A percentile compares a stretch with the other conserved stretches of the same genome.
Conservation (phyloP, 2,113 vertebrate genomes). For the Todiramphus chloris region DNA sequence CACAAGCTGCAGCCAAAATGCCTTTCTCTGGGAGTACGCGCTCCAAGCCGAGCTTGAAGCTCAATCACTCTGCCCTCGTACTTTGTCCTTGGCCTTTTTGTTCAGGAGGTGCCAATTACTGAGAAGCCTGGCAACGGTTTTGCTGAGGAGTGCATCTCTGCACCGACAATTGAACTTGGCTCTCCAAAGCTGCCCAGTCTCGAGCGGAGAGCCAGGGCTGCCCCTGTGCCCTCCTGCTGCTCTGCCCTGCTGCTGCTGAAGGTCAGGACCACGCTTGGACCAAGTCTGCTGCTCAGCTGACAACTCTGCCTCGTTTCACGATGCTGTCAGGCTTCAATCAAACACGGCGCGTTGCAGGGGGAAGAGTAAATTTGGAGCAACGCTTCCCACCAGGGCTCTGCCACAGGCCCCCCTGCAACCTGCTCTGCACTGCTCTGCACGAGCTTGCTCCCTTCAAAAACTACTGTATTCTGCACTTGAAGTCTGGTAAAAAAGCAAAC, state of each 20-base stretch:
- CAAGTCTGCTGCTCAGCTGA: not conserved
- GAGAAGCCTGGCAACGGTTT: not conserved
- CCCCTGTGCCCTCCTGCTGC: not conserved
- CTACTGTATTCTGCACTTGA: not conserved
- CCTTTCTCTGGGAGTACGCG: not conserved
- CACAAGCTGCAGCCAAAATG: not conserved
- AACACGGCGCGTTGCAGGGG: not conserved
- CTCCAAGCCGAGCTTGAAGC: not conserved
- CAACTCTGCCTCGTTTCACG: rapidly evolving
- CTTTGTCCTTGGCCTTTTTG: slow-evolving; percentile 19
- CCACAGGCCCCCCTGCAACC: not conserved
- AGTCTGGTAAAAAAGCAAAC: not conserved
- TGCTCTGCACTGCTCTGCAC: not conserved
- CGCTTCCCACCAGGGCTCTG: not conserved
- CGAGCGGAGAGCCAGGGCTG: rapidly evolving
- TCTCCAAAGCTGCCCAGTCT: not conserved
- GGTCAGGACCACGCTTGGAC: rapidly evolving
- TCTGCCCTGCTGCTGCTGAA: not conserved
- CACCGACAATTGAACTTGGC: not conserved
- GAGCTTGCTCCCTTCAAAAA: not conserved
- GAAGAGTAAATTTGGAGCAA: not conserved
- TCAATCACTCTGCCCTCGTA: not conserved
- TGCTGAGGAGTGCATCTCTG: not conserved
- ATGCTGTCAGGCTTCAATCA: not conserved
- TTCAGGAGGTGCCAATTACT: slow-evolving; percentile 4